Evolutionary conservation across 2,797 vertebrate genomes (phyloP).

Genomic region (Rousettus madagascariensis): DNA sequence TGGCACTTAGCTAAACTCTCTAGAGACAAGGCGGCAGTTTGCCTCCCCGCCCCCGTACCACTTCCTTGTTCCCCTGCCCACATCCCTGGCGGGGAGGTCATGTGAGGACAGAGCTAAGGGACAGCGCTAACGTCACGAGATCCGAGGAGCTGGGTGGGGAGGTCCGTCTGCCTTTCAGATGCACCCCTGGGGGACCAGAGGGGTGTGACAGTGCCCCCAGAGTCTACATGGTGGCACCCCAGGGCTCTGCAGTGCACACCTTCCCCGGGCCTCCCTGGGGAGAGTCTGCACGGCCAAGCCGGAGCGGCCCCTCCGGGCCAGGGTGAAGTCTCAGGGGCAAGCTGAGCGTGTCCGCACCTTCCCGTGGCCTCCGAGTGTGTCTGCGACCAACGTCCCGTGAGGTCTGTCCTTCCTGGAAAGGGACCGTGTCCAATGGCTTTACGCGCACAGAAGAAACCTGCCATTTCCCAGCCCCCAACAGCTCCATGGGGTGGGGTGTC

Average conservation of each 20-base stretch:
- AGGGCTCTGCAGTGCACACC: accelerated
- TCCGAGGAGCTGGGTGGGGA: background rate
- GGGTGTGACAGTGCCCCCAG: accelerated
- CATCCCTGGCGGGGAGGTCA: background rate
- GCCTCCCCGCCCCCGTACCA: background rate
- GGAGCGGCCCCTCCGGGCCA: background rate
- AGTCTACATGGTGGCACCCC: accelerated
- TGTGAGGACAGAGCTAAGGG: background rate
- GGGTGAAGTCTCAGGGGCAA: accelerated
- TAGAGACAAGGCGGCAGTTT: constrained; percentile 5
- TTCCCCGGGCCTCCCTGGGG: accelerated
- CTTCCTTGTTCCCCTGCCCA: accelerated
- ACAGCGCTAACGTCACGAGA: background rate
- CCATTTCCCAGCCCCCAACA: accelerated
- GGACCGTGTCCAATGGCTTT: background rate
- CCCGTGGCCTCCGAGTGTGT: background rate
- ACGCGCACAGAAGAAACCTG: background rate
- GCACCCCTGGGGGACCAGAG: accelerated
- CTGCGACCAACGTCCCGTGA: background rate
- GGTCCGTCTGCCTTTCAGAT: background rate
- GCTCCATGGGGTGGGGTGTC: accelerated
- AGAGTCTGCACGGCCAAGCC: too few relatives aligned
- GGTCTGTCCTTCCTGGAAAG: background rate
- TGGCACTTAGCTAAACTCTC: constrained; percentile 9
- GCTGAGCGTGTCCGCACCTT: accelerated